Evolutionary conservation across 2,797 vertebrate genomes (phyloP), one percentile per base, ranked within the genome.

Genomic region (Coilia nasus): DNA sequence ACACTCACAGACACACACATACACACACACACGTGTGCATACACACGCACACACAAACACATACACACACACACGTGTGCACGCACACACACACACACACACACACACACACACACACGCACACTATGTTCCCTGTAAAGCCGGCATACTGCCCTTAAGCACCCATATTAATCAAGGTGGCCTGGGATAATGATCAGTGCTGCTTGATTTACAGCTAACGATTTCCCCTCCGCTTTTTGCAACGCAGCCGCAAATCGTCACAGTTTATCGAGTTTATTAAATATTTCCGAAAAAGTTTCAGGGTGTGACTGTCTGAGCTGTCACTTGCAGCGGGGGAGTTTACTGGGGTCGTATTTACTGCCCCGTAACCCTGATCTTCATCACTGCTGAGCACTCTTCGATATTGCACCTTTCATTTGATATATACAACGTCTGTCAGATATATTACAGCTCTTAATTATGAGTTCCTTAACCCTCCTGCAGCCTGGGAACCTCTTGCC

Each of bases 311-410:
- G 60, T 83, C 50, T 10, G 60, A 81, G 9, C 11, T 83, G 82
- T 86, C 71, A 23, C 90, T 87, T 83, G 87, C 84, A 54, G 2
- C 50, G 7, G 4, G 41, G 6, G 31, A 41, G 28, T 25, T 1
- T 21, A 31, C 0, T 23, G 11, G 59, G 28, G 44, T 11, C 28
- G 89, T 81, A 85, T 91, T 90, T 91, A 88, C 84, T 87, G 86
- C 87, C 28, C 10, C 28, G 84, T 87, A 89, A 85, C 89, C 87
- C 88, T 44, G 81, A 28, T 81, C 89, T 84, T 91, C 90, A 87
- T 88, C 87, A 83, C 85, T 84, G 89, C 82, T 59, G 60, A 85
- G 83, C 56, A 80, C 82, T 89, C 83, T 75, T 6, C 85, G 12
- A 83, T 10, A 5, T 46, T 81, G 81, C 81, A 3, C 60, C 84